Base-by-base conservation (phyloP, 2,113 vertebrate species). In the Hyaena hyaena region DNA sequence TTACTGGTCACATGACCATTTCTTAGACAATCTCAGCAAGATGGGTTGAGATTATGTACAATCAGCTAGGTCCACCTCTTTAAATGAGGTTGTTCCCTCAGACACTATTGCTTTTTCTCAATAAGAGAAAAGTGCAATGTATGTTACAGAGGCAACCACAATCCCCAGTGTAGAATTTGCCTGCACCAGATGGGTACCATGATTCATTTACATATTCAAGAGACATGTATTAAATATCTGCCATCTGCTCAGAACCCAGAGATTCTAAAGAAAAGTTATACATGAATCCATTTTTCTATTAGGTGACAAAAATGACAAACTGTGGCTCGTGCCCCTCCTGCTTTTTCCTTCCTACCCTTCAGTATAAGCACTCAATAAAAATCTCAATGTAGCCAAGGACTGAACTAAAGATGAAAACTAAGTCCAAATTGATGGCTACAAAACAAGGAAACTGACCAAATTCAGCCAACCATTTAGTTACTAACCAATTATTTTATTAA, bases 201-300 rank as follows among this genome's bases (percentile, higher is more conserved):
- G 96, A 97, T 96, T 98, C 95, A 97, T 14, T 83, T 71, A 96
- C 92, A 97, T 68, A 96, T 82, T 96, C 79, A 74, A 95, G 92
- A 95, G 85, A 84, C 61, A 15, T 86, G 85, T 89, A 84, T 94
- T 95, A 97, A 95, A 96, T 95, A 80, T 93, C 80, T 96, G 19
- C 92, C 93, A 95, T 98, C 96, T 98, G 96, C 73, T 97, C 79
- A 95, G 92, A 97, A 87, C 63, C 74, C 93, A 92, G 82, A 93
- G 74, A 93, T 33, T 97, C 77, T 94, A 90, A 93, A 95, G 97
- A 91, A 92, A 96, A 98, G 93, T 91, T 94, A 74, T 21, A 58
- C 26, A 45, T 5, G 66, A 89, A 93, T 90, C 73, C 45, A 48
- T 88, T 94, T 95, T 93, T 26, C 43, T 90, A 95, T 92, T 95